Conservation (phyloP, 2,113 vertebrate species). For the Chaetodon auriga region DNA sequence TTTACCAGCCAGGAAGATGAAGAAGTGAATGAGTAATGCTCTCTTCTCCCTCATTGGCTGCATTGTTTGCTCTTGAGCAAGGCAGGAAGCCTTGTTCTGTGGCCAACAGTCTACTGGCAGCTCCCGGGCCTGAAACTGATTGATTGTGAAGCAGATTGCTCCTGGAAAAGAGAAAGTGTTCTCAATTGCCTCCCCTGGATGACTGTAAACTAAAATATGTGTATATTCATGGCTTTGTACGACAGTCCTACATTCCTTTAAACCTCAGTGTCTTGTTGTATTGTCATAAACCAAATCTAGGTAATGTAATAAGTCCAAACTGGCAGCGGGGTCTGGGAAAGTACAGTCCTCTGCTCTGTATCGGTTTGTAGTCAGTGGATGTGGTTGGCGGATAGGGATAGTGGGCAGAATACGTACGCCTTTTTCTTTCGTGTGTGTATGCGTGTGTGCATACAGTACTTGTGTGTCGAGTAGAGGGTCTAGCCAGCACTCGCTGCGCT, state of each 20-base stretch:
- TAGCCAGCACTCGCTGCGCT: slow-evolving; percentile 76
- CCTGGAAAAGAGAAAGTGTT: slow-evolving; percentile 55
- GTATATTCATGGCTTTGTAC: slow-evolving; percentile 41
- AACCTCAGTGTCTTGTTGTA: slow-evolving; percentile 61
- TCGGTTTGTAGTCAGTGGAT: slow-evolving; percentile 64
- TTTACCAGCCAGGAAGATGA: slow-evolving; percentile 3
- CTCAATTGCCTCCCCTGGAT: slow-evolving; percentile 42
- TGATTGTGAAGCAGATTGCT: slow-evolving; percentile 54
- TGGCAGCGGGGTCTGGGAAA: slow-evolving; percentile 71
- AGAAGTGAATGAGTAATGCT: slow-evolving; percentile 12
- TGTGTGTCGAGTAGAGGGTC: slow-evolving; percentile 42
- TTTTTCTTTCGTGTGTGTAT: slow-evolving; percentile 50
- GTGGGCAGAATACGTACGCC: slow-evolving; percentile 50
- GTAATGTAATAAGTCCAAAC: slow-evolving; percentile 66
- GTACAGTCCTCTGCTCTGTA: slow-evolving; percentile 60
- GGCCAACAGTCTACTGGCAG: slow-evolving; percentile 16
- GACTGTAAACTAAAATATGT: slow-evolving; percentile 23
- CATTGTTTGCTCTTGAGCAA: slow-evolving; percentile 48
- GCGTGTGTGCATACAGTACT: slow-evolving; percentile 36
- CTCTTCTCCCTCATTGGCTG: neutral
- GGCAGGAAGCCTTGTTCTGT: slow-evolving; percentile 39
- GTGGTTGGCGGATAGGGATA: slow-evolving; percentile 62
- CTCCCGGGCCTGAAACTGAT: slow-evolving; percentile 26
- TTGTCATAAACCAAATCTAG: slow-evolving; percentile 64
- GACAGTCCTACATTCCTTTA: slow-evolving; percentile 39